These are phyloP conservation scores for Periphyllus acericola DNA, from an alignment of 2,888 invertebrate genomes.

Conservation along the genomic window DNA sequence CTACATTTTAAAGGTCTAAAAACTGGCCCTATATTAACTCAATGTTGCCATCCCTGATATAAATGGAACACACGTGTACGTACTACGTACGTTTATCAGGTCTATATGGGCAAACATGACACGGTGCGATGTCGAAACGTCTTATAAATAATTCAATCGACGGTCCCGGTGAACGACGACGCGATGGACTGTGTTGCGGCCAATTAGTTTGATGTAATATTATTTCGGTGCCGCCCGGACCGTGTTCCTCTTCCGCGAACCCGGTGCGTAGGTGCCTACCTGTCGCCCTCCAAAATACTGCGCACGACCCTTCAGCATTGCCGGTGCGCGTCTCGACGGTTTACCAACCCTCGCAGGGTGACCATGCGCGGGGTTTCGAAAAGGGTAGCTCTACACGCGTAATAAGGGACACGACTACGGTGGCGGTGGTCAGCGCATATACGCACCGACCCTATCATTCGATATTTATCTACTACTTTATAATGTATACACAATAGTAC, in stretches of 20 bases:
- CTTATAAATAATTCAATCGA: not conserved
- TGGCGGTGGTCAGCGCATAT: not conserved
- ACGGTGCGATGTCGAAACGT: not conserved
- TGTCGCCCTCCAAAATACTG: not conserved
- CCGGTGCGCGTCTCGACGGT: not conserved
- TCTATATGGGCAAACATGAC: not conserved
- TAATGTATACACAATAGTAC: no score
- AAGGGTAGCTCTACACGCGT: not conserved
- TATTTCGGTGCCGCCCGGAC: not conserved
- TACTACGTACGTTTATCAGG: not conserved
- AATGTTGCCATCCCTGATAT: no score
- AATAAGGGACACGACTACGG: not conserved
- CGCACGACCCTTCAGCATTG: not conserved
- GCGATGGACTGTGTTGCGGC: not conserved
- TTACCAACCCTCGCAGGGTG: not conserved
- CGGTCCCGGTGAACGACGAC: not conserved
- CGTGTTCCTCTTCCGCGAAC: not conserved
- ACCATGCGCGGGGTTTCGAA: not conserved
- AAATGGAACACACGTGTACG: no score
- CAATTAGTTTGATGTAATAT: slow-evolving; percentile 1
- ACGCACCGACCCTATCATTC: not conserved
- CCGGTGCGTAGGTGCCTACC: not conserved
- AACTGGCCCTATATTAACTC: no score
- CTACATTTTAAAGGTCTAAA: no score
- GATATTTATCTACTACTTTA: not conserved